These are phyloP conservation scores for Hemibagrus wyckioides DNA, from an alignment of 2,113 vertebrate species.

Conservation along the genomic window DNA sequence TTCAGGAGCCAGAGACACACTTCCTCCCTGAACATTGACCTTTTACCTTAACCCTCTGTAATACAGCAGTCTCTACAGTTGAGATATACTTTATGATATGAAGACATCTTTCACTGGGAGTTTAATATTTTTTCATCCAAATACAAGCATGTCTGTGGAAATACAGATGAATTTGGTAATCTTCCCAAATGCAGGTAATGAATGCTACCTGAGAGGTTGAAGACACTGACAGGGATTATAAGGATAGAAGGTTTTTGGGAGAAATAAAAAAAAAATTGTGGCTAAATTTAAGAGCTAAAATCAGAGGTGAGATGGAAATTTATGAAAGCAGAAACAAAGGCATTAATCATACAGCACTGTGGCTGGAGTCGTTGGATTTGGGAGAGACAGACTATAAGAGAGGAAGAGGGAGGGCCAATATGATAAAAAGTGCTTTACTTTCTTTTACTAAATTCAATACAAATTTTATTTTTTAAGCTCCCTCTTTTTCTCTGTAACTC, in stretches of 20 bases:
- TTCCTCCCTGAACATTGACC: slow-evolving; percentile 41
- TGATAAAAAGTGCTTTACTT: slow-evolving; percentile 43
- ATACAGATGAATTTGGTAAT: slow-evolving; percentile 2
- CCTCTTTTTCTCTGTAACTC: slow-evolving; percentile 38
- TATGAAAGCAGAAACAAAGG: slow-evolving; percentile 27
- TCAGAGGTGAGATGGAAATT: slow-evolving; percentile 44
- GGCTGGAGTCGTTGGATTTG: slow-evolving; percentile 71
- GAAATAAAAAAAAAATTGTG: background rate
- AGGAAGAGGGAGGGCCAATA: slow-evolving; percentile 29
- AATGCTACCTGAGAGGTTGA: background rate
- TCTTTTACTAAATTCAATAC: slow-evolving; percentile 1
- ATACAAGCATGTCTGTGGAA: slow-evolving; percentile 28
- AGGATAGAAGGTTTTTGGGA: background rate
- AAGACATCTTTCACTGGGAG: slow-evolving; percentile 15
- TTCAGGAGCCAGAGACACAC: slow-evolving; percentile 30
- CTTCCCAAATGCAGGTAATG: slow-evolving; percentile 5
- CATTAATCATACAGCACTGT: slow-evolving; percentile 71
- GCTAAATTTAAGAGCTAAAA: slow-evolving; percentile 37
- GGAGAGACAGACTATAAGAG: slow-evolving; percentile 57
- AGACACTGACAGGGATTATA: background rate
- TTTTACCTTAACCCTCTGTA: slow-evolving; percentile 20
- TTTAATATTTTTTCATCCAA: slow-evolving; percentile 2
- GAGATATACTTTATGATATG: slow-evolving; percentile 29
- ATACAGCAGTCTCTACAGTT: slow-evolving; percentile 37
- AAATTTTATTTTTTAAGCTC: slow-evolving; percentile 21